Evolutionary conservation across 2,888 invertebrate species (phyloP).

Genomic region (Harpalus rubripes): DNA sequence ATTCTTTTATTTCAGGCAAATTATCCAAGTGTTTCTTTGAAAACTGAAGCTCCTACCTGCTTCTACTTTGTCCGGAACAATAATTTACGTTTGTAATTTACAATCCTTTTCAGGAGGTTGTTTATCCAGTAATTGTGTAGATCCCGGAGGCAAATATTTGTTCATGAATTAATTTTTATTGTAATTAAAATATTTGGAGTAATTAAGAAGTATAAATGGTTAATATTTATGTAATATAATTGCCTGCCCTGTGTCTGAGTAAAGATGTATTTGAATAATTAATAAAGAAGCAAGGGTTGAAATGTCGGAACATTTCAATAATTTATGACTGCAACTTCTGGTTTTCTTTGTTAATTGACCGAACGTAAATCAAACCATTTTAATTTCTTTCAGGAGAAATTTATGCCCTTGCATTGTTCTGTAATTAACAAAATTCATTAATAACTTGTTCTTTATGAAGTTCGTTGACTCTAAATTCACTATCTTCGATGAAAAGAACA

Average conservation of each 20-base stretch:
- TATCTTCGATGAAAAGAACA: too few species aligned
- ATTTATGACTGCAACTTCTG: constrained; percentile 64
- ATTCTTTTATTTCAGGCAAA: background rate
- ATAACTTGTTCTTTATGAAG: constrained; percentile 51
- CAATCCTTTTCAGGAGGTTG: constrained; percentile 11
- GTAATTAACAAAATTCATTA: constrained; percentile 65
- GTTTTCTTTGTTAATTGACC: constrained; percentile 63
- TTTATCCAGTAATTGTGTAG: constrained; percentile 14
- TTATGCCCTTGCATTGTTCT: constrained; percentile 63
- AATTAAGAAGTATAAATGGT: constrained; percentile 45
- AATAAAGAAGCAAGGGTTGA: constrained; percentile 59
- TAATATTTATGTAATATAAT: constrained; percentile 52
- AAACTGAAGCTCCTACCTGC: background rate
- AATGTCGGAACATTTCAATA: constrained; percentile 60
- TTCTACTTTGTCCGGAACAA: background rate
- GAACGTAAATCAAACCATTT: constrained; percentile 66
- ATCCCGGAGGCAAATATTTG: constrained; percentile 40
- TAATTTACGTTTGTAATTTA: constrained; percentile 32
- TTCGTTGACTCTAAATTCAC: constrained; percentile 14
- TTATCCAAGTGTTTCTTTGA: constrained; percentile 30
- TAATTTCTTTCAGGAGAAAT: constrained; percentile 65
- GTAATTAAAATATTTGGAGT: constrained; percentile 47
- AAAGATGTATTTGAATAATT: constrained; percentile 58
- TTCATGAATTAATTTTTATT: constrained; percentile 45
- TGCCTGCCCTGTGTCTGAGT: constrained; percentile 8